Base-by-base conservation (phyloP, 2,797 vertebrate species). In the Hozukius guyotensis region DNA sequence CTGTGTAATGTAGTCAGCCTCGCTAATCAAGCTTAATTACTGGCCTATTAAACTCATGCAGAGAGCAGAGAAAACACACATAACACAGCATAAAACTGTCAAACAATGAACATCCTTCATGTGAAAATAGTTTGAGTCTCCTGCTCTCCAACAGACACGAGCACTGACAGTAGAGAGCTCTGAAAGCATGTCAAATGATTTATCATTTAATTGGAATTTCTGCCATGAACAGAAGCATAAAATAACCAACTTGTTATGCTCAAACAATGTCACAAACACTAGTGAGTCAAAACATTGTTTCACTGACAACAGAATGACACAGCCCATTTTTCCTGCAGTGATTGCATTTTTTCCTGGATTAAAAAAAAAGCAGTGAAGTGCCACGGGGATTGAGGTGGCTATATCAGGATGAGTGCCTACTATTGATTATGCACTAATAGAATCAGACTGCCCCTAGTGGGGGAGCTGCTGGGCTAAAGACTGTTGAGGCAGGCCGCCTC, bases 341-440 rank as follows among this genome's bases (percentile, higher is more conserved):
- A 32, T 8, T 29, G 61, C 56, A 63, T 16, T 63, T 78, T 71
- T 52, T 46, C 31, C n/a, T 69, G 31, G 14, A 72, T 66, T 76
- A 67, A 55, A 78, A 67, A 64, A 68, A 59, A 72, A 22, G 16
- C 6, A 8, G 46, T 2, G 0, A 70, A 31, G 46, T 52, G 27
- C 53, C 61, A 56, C 18, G 18, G 34, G 68, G 34, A 72, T 29
- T 80, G 18, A 36, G 53, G 52, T 11, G 27, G 63, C 27, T 66
- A 60, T 27, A 38, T 65, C 13, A 32, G 27, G 6, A 31, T 63
- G 69, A 81, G 46, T 11, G 69, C 55, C 31, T 27, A 36, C 18
- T 81, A 81, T 78, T 80, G 70, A 82, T 87, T 60, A 78, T 32
- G 62, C 29, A 59, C 57, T 72, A 80, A 82, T 49, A 71, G 31